These are phyloP conservation scores for Dolomedes plantarius DNA, from an alignment of 2,888 invertebrate genomes.

Conservation along the genomic window DNA sequence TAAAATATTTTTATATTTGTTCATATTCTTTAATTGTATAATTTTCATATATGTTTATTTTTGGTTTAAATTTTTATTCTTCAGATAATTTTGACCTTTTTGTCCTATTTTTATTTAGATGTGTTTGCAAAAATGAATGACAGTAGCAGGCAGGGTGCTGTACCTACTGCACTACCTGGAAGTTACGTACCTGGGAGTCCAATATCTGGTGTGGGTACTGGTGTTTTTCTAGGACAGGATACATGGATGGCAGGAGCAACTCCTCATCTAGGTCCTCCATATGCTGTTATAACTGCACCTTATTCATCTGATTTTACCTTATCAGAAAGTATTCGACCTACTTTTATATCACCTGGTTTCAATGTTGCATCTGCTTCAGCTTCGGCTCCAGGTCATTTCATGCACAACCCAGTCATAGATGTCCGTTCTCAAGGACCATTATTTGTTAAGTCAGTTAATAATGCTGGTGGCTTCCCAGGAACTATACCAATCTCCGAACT, in stretches of 20 bases:
- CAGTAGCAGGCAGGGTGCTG: slow-evolving; percentile 59
- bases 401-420: slow-evolving; percentile 46
- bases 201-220: slow-evolving; percentile 40
- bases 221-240: slow-evolving; percentile 61
- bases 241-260: slow-evolving; percentile 54
- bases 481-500: slow-evolving; percentile 27
- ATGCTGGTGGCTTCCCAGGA: slow-evolving; percentile 25
- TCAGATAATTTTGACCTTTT: no score
- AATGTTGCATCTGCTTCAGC: slow-evolving; percentile 22
- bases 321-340: slow-evolving; percentile 43
- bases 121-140: slow-evolving; percentile 56
- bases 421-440: slow-evolving; percentile 44
- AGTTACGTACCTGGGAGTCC: slow-evolving; percentile 52
- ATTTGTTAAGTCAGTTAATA: slow-evolving; percentile 32
- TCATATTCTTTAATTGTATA: no score
- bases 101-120: slow-evolving; percentile 33
- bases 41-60: no score
- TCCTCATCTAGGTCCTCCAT: slow-evolving; percentile 48
- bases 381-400: slow-evolving; percentile 25
- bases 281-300: slow-evolving; percentile 44
- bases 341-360: slow-evolving; percentile 39
- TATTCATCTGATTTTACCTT: slow-evolving; percentile 57
- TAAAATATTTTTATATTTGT: no score
- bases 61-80: no score
- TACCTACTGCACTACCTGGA: slow-evolving; percentile 59